Evolutionary conservation across 2,113 vertebrate species (phyloP), one percentile per base, ranked within the genome.

Genomic region (Camelus bactrianus): DNA sequence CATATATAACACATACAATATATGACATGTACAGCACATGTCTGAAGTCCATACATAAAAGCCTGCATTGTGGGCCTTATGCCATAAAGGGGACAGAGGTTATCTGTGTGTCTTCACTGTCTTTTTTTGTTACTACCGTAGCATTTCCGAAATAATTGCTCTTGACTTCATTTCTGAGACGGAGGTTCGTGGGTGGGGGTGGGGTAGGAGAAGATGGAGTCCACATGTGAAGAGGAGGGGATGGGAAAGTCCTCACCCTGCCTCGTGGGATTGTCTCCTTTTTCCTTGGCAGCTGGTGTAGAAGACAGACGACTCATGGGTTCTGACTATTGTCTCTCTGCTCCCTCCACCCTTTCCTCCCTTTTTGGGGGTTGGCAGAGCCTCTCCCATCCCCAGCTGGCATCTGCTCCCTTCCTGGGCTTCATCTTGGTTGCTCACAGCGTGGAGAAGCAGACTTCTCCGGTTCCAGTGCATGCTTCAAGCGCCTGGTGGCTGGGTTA

Each of bases 311-410:
- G 0, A 62, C 15, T 84, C 28, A 1, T 24, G 67, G 30, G 32
- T 77, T 92, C 76, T 91, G 79, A 15, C 54, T 65, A 2, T 67
- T 90, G 69, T 81, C 72, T 76, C 38, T 12, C 28, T 1, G 2
- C 24, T 28, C 64, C 54, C 56, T 70, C 77, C 52, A 58, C 64
- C 77, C 65, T 46, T 81, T 91, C 84, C 95, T 94, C 46, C 65
- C 90, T 95, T 76, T 70, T 87, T 83, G 69, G 67, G 67, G 17
- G 22, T 58, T 14, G 56, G 38, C 46, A 67, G 42, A 48, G 3
- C 82, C 42, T 32, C 54, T 69, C 38, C n/a, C 81, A 17, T 64
- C 42, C 77, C 35, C 0, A 3, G 26, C 30, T 56, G 85, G 87
- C 80, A 48, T 77, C 80, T 70, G 30, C 17, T 65, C 30, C 76